A percentile compares a stretch with the other conserved stretches of the same genome.
phyloP scores from a whole-genome alignment of 2,888 invertebrate species.

The Horisme vitalbata region DNA sequence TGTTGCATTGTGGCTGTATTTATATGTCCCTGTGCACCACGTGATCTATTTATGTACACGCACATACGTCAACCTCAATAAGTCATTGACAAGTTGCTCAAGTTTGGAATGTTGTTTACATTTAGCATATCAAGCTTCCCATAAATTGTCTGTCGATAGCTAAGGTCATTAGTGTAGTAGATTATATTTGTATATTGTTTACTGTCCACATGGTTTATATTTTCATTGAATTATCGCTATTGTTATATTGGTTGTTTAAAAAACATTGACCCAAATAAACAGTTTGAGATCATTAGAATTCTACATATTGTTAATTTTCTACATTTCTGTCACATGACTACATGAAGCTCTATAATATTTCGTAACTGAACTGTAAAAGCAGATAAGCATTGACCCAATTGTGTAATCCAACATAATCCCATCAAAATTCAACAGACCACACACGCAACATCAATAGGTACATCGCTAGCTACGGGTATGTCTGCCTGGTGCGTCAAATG shows the following conservation, averaged over 20 bases:
- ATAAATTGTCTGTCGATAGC: constrained; percentile 24
- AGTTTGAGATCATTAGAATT: too few species aligned
- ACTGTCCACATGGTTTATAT: too few species aligned
- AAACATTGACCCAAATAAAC: too few species aligned
- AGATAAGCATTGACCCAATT: constrained; percentile 48
- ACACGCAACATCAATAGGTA: constrained; percentile 7
- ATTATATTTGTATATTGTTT: neutral
- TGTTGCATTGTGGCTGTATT: constrained; percentile 14
- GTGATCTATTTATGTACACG: constrained; percentile 18
- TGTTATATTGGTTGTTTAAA: too few species aligned
- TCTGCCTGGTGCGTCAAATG: constrained; percentile 2
- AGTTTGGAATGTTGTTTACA: constrained; percentile 42
- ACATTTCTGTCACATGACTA: too few species aligned
- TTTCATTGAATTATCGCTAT: too few species aligned
- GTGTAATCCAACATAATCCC: constrained; percentile 40
- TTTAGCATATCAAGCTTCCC: constrained; percentile 29
- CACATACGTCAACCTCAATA: constrained; percentile 25
- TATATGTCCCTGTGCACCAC: constrained; percentile 19
- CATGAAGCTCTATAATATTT: constrained; percentile 32
- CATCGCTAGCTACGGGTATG: constrained; percentile 3
- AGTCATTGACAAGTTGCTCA: constrained; percentile 30
- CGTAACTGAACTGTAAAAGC: constrained; percentile 36
- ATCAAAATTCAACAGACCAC: constrained; percentile 23
- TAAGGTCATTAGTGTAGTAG: constrained; percentile 13
- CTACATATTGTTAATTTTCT: constrained; percentile 18